Evolutionary conservation across 2,113 vertebrate species (phyloP).

Genomic region (Aix galericulata): DNA sequence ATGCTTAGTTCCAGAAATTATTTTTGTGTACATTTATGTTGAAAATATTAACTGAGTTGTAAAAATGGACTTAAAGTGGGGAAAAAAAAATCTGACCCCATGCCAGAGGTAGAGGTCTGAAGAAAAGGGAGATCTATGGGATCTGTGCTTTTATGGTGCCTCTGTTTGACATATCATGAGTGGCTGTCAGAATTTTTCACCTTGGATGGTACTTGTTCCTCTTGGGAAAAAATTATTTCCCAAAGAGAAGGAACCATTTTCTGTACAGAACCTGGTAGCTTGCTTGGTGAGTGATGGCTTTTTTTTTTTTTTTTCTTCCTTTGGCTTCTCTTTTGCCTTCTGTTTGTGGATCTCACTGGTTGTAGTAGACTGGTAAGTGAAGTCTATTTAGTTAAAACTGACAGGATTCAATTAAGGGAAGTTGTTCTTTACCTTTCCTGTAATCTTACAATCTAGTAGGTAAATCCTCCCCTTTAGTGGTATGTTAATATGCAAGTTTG

Average conservation of each 20-base stretch:
- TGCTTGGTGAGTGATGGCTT: not conserved
- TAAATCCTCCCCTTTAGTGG: not conserved
- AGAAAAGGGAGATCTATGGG: not conserved
- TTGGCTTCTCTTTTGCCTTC: not conserved
- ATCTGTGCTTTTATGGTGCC: not conserved
- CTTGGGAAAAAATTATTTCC: not conserved
- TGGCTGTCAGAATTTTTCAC: not conserved
- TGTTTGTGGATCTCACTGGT: not conserved
- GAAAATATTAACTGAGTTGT: not conserved
- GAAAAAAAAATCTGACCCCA: not conserved
- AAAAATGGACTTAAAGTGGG: not conserved
- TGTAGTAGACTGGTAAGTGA: not conserved
- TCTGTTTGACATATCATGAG: not conserved
- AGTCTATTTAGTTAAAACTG: not conserved
- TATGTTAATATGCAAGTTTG: not conserved
- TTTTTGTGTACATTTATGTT: not conserved
- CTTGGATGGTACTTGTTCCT: not conserved
- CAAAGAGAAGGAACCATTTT: not conserved
- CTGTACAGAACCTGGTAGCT: not conserved
- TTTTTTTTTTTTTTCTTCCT: not conserved
- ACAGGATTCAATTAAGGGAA: not conserved
- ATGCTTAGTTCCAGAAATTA: not conserved
- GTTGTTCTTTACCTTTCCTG: not conserved
- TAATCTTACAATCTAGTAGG: not conserved
- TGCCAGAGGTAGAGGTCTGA: not conserved